phyloP scores from a whole-genome alignment of 2,888 invertebrate genomes.

The Neria commutata region DNA sequence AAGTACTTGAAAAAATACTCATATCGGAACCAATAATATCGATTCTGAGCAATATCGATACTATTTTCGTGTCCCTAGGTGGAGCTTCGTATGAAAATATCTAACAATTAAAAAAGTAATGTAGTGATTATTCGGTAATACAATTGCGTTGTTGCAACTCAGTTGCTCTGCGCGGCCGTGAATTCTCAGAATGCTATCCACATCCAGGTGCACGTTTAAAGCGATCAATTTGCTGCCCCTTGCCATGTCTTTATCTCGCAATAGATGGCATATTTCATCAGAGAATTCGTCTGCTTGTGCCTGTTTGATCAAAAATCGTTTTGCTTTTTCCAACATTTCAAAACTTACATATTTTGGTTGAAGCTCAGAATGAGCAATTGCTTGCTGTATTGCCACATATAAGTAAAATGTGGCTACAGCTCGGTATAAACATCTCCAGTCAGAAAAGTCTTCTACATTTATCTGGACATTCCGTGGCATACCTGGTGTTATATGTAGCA shows the following conservation, averaged over 20 bases:
- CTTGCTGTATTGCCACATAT: constrained; percentile 16
- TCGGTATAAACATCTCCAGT: no score
- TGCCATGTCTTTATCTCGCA: constrained; percentile 13
- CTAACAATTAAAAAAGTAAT: constrained; percentile 21
- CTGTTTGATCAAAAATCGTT: no score
- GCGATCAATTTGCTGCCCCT: constrained; percentile 20
- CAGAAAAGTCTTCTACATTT: constrained; percentile 17
- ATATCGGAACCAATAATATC: no score
- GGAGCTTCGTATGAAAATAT: constrained; percentile 21
- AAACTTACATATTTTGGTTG: constrained; percentile 3
- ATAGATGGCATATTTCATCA: constrained; percentile 21
- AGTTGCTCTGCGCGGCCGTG: no score
- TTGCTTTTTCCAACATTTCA: constrained; percentile 19
- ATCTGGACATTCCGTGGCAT: background rate
- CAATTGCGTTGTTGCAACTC: constrained; percentile 17
- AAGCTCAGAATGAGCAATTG: no score
- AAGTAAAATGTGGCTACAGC: constrained; percentile 18
- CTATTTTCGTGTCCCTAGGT: no score
- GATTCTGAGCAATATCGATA: no score
- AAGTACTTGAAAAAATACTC: no score
- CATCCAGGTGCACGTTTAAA: no score
- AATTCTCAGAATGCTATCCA: no score
- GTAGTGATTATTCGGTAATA: constrained; percentile 18
- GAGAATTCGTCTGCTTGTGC: no score
- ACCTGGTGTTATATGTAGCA: no score